Evolutionary conservation across 2,797 vertebrate genomes (phyloP), one percentile per base, ranked within the genome.

Genomic region (Mormyrops attenuatus): DNA sequence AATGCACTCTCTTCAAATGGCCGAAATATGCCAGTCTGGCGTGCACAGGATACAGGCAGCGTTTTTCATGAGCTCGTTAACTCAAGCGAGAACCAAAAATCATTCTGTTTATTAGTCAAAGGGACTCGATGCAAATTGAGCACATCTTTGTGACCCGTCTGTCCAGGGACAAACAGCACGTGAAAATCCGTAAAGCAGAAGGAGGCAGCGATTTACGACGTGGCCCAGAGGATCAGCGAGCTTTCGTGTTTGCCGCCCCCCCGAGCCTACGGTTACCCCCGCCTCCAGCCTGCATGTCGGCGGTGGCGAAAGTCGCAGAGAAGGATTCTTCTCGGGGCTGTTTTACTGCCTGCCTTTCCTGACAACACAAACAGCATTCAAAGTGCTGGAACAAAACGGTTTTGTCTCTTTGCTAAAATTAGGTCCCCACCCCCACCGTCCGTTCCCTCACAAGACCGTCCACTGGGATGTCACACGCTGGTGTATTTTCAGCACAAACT

Each of bases 341-440:
- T 88, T 92, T 90, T 92, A 92, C 92, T 94, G 93, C 91, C 91
- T 92, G 90, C 91, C 91, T 95, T 94, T 96, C 94, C 94, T 95
- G 94, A 91, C 92, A 93, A 94, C 93, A 95, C 93, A 95, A 96
- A 96, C 93, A 95, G 92, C 93, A 92, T 90, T 92, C 92, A 95
- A 90, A 92, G 92, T 91, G 91, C 82, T 89, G 94, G 95, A 95
- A 95, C 94, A 90, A 92, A 95, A 95, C 89, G 90, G 93, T 94
- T 95, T 95, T 95, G 94, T 95, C 91, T 94, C 69, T 55, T 92
- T 86, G 94, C 93, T 96, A 95, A 94, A 95, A 95, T 95, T 95
- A 95, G 94, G 90, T 26, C 49, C 52, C 86, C 90, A 90, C 90
- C 53, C 85, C 90, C 20, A 5, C 89, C 93, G 90, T 92, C 91